phyloP scores from a whole-genome alignment of 2,888 invertebrate genomes.

The Drosophila seclusa region DNA sequence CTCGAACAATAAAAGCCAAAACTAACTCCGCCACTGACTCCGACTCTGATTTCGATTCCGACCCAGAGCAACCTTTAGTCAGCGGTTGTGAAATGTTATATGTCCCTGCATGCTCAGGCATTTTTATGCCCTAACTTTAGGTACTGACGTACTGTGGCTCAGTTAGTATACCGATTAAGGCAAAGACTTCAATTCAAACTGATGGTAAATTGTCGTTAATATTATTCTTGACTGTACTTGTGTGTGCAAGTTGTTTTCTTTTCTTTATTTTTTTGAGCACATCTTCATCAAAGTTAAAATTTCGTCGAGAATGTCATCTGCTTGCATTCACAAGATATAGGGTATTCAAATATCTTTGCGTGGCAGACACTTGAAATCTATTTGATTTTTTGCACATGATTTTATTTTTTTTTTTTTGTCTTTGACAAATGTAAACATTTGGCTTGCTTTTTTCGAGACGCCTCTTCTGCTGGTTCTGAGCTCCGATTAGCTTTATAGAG shows the following conservation, averaged over 20 bases:
- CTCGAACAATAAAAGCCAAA: slow-evolving; percentile 3
- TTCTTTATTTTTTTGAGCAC: not conserved
- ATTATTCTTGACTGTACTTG: not conserved
- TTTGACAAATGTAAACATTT: slow-evolving; percentile 76
- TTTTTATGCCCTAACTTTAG: slow-evolving; percentile 10
- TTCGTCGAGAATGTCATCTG: not conserved
- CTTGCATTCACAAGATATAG: not conserved
- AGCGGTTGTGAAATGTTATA: slow-evolving; percentile 1
- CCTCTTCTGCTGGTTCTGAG: slow-evolving; percentile 6
- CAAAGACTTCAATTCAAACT: too few species aligned
- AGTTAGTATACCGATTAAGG: not conserved
- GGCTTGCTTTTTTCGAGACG: slow-evolving; percentile 25
- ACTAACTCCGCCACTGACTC: slow-evolving; percentile 7
- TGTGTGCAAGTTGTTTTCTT: too few species aligned
- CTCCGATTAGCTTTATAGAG: slow-evolving; percentile 28
- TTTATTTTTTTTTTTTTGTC: slow-evolving; percentile 42
- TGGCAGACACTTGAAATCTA: not conserved
- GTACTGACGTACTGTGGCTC: not conserved
- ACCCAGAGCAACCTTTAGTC: slow-evolving; percentile 32
- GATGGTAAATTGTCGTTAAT: not conserved
- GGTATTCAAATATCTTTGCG: slow-evolving; percentile 9
- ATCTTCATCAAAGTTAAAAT: not conserved
- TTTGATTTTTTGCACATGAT: slow-evolving; percentile 22
- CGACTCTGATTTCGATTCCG: slow-evolving; percentile 6
- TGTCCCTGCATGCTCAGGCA: slow-evolving; percentile 1